Base-by-base conservation (phyloP, 2,113 vertebrate species). In the Phylloscopus whistleri region DNA sequence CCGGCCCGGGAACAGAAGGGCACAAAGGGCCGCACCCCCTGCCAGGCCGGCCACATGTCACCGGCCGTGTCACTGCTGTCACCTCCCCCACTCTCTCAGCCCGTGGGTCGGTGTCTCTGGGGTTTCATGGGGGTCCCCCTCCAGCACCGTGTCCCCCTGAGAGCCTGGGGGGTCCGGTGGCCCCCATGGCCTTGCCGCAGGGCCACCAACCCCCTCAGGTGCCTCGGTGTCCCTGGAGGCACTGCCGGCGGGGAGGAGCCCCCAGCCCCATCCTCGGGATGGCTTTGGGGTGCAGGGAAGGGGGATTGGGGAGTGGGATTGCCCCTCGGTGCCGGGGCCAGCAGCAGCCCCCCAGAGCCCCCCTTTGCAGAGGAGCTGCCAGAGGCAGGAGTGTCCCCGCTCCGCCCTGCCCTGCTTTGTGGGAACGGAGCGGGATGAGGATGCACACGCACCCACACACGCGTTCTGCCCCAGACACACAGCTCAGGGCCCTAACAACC, bases 171-270 rank as follows among this genome's bases (percentile, higher is more conserved):
- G 21, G 4, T 13, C 75, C 62, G 70, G 44, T 14, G 13, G 26
- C 30, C 59, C 28, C 21, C 5, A 1, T 24, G 62, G 37, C 63
- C 46, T 26, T 20, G 7, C 23, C 14, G 0, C 11, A 26, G 60
- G n/a, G 30, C 2, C 3, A 24, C 26, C 13, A 8, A 4, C 16
- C 33, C n/a, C 5, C 3, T n/a, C 3, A 2, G 8, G 0, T 2
- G 5, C 46, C 31, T 22, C 2, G 0, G 27, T 22, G 10, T 78
- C 64, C 33, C 26, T 2, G 26, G 30, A 48, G 20, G 11, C 3
- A 5, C 6, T 15, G 39, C 1, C 2, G 2, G n/a, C 1, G 5
- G 21, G 43, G 62, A 15, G 16, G 39, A 22, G 49, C 35, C 13
- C 15, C 12, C 58, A 48, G 16, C 28, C 16, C 31, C 35, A 11